Evolutionary conservation across 2,888 invertebrate genomes (phyloP).

Genomic region (Sicus ferrugineus): DNA sequence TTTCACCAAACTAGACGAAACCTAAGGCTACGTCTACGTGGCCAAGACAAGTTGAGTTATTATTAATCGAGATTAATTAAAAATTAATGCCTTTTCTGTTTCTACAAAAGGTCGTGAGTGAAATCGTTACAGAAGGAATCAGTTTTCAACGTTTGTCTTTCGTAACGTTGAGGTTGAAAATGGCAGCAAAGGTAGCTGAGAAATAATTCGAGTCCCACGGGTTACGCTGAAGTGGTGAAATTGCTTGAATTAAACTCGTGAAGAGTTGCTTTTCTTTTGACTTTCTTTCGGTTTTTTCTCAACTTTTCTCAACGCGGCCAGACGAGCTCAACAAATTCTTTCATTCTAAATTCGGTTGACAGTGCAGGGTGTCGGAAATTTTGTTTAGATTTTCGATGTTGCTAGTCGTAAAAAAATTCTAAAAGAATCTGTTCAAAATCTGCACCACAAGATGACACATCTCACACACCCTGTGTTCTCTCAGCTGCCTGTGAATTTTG

Average conservation of each 20-base stretch:
- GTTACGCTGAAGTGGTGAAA: conserved; percentile 3
- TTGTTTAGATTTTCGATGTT: neutral
- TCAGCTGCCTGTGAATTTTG: conserved; percentile 35
- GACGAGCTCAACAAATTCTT: neutral
- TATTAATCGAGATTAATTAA: conserved; percentile 34
- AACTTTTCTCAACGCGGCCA: neutral
- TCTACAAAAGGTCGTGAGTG: neutral
- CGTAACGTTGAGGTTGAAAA: neutral
- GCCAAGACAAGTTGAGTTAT: conserved; percentile 22
- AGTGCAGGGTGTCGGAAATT: too few species aligned
- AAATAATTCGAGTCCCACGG: conserved; percentile 1
- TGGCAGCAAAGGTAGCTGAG: neutral
- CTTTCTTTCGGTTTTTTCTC: neutral
- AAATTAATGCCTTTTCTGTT: conserved; percentile 28
- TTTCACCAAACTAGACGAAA: neutral
- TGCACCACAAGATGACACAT: too few species aligned
- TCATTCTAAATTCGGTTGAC: neutral
- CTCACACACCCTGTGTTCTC: neutral
- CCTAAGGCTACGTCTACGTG: conserved; percentile 20
- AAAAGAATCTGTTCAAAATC: neutral
- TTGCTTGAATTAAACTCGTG: neutral
- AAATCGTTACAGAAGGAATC: conserved; percentile 16
- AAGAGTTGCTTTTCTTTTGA: neutral
- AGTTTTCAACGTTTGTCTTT: conserved; percentile 8
- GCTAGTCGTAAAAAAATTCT: neutral